A percentile compares a stretch with the other conserved stretches of the same genome.
Conservation (phyloP, 92 coral and sea anemone genomes). For the Phenganax subtilis region DNA sequence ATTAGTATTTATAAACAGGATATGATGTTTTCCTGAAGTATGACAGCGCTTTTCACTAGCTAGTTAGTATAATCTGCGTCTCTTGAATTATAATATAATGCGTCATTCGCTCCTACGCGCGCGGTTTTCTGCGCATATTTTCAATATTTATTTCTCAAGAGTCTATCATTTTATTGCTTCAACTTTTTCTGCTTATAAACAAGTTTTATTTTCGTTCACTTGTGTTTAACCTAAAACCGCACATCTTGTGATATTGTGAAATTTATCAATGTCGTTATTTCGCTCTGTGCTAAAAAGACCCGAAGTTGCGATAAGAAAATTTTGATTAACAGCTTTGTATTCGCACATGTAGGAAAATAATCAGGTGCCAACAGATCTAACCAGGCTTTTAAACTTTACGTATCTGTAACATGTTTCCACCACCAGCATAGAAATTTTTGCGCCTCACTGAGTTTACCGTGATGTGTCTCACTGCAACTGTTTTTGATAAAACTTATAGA, state of each 20-base stretch:
- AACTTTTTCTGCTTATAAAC: not conserved
- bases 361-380: conserved; percentile 33
- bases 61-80: conserved; percentile 22
- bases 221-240: not conserved
- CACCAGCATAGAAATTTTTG: too few species aligned
- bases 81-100: not conserved
- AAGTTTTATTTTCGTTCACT: not conserved
- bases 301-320: conserved; percentile 19
- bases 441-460: too few species aligned
- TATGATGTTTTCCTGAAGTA: conserved; percentile 7
- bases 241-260: not conserved
- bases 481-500: too few species aligned
- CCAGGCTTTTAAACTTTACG: not conserved
- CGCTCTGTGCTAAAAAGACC: not conserved
- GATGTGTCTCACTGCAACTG: too few species aligned
- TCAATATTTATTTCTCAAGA: not conserved
- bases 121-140: not conserved
- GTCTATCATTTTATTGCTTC: not conserved
- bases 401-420: too few species aligned
- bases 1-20: conserved; percentile 9
- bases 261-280: not conserved
- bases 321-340: conserved; percentile 3
- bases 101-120: not conserved
- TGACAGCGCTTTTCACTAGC: conserved; percentile 18
- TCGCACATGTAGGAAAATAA: conserved; percentile 2